Base-by-base conservation (phyloP, 2,113 vertebrate species). In the Odocoileus virginianus region DNA sequence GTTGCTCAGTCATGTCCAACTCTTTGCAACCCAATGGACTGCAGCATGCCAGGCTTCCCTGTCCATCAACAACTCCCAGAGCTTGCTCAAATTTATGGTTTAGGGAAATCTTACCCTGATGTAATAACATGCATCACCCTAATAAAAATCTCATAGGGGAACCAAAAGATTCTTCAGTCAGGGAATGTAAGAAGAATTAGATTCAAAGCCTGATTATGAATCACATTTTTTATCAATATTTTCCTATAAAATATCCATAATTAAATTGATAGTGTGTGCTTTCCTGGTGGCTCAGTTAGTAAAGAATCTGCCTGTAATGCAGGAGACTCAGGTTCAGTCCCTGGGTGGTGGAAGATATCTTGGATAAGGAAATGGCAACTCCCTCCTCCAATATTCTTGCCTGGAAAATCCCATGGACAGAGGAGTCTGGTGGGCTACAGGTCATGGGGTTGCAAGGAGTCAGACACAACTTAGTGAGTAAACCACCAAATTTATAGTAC, bases 1-100 rank as follows among this genome's bases (percentile, higher is more conserved):
- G 30, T 64, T 64, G 61, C 16, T 64, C 61, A 17, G 7, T 64
- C 15, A n/a, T n/a, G 61, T 64, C 30, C n/a, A 64, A 17, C 33
- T n/a, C 33, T 64, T 64, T n/a, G 30, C 0, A 0, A 64, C 7
- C 61, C 61, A n/a, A 64, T n/a, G 30, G 61, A 9, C 16, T n/a
- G 61, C 33, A 64, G 61, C 7, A 64, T 64, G 16, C 33, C 61
- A 19, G 61, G 33, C 33, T 64, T 64, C 33, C 33, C 7, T 64
- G 33, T 64, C 33, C 61, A 30, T 64, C 61, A 64, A n/a, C 61
- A 64, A 17, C 16, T 64, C 61, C 61, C 33, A 64, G 16, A 64
- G 33, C 61, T 64, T 64, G 33, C 30, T 64, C 15, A n/a, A 64
- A n/a, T 64, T n/a, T n/a, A 64, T 40, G 27, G 52, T 64, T 82